Conservation (phyloP, 2,797 vertebrate species). For the Lophura swinhoii region DNA sequence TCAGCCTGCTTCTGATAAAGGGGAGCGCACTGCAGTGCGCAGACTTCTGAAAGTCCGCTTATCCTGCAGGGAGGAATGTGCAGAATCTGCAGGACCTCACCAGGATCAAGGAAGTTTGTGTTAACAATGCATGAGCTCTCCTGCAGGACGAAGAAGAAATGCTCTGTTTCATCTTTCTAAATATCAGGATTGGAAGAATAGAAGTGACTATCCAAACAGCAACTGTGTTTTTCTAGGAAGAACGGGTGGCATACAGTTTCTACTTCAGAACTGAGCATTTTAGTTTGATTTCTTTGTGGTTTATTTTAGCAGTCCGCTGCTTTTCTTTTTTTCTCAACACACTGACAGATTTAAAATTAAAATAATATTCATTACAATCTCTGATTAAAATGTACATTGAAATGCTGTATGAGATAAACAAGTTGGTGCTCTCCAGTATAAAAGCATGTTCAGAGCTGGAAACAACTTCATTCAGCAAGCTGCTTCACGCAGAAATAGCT, state of each 20-base stretch:
- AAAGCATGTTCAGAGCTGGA: background rate
- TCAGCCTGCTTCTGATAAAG: conserved; percentile 33
- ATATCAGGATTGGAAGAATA: background rate
- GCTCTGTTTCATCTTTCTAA: conserved; percentile 24
- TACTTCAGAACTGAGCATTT: background rate
- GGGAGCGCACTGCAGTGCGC: background rate
- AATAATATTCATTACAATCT: background rate
- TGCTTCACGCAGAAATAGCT: background rate
- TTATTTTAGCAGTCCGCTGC: background rate
- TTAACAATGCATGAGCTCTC: background rate
- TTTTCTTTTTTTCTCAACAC: background rate
- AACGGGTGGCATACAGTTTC: background rate
- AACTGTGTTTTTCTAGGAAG: background rate
- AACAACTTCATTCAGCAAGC: background rate
- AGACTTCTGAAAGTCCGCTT: background rate
- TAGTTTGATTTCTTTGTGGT: background rate
- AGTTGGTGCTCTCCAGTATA: background rate
- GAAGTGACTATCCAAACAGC: background rate
- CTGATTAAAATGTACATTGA: background rate
- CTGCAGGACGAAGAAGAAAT: conserved; percentile 16
- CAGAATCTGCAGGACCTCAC: conserved; percentile 62
- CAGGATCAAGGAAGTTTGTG: conserved; percentile 43
- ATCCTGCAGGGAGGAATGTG: conserved; percentile 61
- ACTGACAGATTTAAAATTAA: background rate
- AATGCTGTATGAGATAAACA: background rate